Evolutionary conservation across 1,140 invertebrate genomes (phyloP).

Genomic region (Bombus haemorrhoidalis): DNA sequence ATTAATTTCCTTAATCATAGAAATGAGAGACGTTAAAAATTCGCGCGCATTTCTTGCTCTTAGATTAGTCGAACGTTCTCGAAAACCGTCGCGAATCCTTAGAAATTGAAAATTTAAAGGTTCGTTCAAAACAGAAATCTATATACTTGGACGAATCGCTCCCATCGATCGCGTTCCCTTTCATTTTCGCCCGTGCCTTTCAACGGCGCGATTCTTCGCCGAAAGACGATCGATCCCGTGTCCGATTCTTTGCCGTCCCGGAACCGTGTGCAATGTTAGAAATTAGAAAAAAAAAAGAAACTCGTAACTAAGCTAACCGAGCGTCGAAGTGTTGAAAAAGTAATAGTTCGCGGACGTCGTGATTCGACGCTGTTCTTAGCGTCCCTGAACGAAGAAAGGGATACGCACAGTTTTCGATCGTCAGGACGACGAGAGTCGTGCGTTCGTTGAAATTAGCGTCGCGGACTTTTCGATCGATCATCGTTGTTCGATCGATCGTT

Average conservation of each 20-base stretch:
- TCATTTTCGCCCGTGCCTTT: neutral
- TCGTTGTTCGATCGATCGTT: neutral
- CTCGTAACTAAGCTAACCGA: neutral
- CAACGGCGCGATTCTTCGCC: neutral
- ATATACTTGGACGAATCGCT: neutral
- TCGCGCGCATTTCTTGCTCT: conserved; percentile 30
- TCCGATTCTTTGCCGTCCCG: conserved; percentile 65
- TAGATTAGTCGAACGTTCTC: conserved; percentile 37
- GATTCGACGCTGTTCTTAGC: neutral
- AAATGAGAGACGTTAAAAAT: neutral
- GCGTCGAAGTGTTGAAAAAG: neutral
- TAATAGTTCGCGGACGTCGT: neutral
- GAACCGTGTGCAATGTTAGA: conserved; percentile 72
- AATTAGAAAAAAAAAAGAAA: conserved; percentile 55
- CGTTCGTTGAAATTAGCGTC: conserved; percentile 34
- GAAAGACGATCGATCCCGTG: conserved; percentile 46
- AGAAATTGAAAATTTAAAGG: neutral
- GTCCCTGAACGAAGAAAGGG: neutral
- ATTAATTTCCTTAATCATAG: neutral
- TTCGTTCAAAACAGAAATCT: neutral
- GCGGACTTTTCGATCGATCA: conserved; percentile 29
- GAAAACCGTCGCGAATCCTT: neutral
- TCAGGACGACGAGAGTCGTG: neutral
- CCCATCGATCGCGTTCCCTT: neutral
- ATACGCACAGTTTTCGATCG: neutral